Conservation (phyloP, 1,140 invertebrate species). For the Rhopalosiphum padi region DNA sequence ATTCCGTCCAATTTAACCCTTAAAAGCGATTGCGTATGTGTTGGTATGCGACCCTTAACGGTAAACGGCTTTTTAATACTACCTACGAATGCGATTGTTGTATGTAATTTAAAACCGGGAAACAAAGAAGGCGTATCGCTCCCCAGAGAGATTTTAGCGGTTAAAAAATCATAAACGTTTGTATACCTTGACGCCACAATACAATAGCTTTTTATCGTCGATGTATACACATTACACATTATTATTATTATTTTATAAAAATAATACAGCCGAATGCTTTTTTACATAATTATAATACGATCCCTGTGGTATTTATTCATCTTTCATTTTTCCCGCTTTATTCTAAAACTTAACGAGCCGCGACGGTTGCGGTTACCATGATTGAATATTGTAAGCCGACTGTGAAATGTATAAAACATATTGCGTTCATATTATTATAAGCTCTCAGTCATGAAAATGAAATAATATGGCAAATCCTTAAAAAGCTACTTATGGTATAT, state of each 20-base stretch:
- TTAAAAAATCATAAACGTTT: slow-evolving; percentile 31
- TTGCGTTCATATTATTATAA: neutral
- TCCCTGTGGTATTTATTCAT: neutral
- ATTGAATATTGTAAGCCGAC: slow-evolving; percentile 26
- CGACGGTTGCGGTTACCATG: neutral
- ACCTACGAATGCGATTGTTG: slow-evolving; percentile 14
- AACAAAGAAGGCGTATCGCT: neutral
- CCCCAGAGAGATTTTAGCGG: neutral
- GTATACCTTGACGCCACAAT: neutral
- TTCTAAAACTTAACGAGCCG: neutral
- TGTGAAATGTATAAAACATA: slow-evolving; percentile 25
- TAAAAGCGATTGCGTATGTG: neutral
- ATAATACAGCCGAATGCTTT: neutral
- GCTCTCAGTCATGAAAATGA: neutral
- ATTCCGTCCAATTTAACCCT: slow-evolving; percentile 35
- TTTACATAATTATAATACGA: neutral
- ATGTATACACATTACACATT: neutral
- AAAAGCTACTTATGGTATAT: neutral
- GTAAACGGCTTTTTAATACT: slow-evolving; percentile 22
- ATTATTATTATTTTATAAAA: neutral
- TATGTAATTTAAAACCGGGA: neutral
- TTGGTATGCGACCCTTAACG: neutral
- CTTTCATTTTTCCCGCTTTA: neutral
- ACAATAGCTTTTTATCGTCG: neutral
- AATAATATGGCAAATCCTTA: slow-evolving; percentile 1